A percentile compares a stretch with the other conserved stretches of the same genome.
Conservation (phyloP, 2,888 invertebrate genomes). For the Ecliptopera silaceata region DNA sequence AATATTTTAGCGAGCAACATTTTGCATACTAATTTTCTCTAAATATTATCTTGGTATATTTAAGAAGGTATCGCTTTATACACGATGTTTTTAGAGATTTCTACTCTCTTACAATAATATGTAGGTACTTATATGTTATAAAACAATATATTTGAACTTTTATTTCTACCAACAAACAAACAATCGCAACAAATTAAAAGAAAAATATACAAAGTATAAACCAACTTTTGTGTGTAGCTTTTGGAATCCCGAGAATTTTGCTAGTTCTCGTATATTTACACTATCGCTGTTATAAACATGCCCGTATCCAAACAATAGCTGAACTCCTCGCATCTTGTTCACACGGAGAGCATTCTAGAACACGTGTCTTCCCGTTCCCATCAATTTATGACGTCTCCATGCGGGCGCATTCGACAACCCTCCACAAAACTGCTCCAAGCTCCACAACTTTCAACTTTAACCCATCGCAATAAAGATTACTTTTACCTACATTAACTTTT, state of each 20-base stretch:
- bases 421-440: conserved; percentile 25
- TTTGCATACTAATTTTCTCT: no score
- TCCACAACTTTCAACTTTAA: conserved; percentile 13
- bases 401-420: conserved; percentile 62
- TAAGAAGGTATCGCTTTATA: no score
- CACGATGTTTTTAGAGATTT: no score
- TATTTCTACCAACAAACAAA: no score
- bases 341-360: conserved; percentile 55
- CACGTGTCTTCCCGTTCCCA: conserved; percentile 69
- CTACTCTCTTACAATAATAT: no score
- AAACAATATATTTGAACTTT: no score
- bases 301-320: conserved; percentile 43
- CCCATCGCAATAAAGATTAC: neutral
- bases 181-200: no score
- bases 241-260: neutral
- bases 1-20: no score
- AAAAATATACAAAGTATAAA: no score
- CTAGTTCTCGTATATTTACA: conserved; percentile 11
- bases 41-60: no score
- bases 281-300: conserved; percentile 28
- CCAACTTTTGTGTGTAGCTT: no score
- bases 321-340: conserved; percentile 58
- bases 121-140: no score
- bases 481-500: neutral
- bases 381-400: conserved; percentile 48